phyloP scores from a whole-genome alignment of 2,888 invertebrate genomes.

The Epicampocera succincta region DNA sequence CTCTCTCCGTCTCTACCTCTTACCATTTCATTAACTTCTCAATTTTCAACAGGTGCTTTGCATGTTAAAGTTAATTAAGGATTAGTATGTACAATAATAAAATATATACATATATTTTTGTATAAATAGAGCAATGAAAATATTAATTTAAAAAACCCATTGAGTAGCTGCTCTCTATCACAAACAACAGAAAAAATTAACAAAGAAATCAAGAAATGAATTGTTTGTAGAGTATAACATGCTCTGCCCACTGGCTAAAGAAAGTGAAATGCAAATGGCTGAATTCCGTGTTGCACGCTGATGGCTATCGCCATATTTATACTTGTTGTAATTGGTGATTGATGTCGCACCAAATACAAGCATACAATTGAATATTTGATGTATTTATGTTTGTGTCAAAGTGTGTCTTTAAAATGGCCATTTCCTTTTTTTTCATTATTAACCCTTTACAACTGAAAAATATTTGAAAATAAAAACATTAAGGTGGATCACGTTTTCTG shows the following conservation, averaged over 20 bases:
- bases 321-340: constrained; percentile 30
- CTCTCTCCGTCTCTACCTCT: no score
- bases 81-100: no score
- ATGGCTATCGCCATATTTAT: constrained; percentile 33
- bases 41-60: no score
- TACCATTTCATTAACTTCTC: no score
- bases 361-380: not conserved
- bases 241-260: constrained; percentile 11
- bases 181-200: not conserved
- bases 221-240: not conserved
- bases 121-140: no score
- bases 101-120: no score
- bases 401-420: constrained; percentile 40
- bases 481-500: no score
- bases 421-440: constrained; percentile 35
- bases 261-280: constrained; percentile 50
- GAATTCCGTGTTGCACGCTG: constrained; percentile 50
- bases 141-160: no score
- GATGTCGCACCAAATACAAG: constrained; percentile 13
- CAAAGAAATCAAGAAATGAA: not conserved
- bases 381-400: not conserved
- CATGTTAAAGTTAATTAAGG: no score
- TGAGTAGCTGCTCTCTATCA: no score
- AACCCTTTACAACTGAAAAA: constrained; percentile 26
- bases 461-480: not conserved